Base-by-base conservation (phyloP, 2,113 vertebrate species). In the Dendrocopos noguchii region DNA sequence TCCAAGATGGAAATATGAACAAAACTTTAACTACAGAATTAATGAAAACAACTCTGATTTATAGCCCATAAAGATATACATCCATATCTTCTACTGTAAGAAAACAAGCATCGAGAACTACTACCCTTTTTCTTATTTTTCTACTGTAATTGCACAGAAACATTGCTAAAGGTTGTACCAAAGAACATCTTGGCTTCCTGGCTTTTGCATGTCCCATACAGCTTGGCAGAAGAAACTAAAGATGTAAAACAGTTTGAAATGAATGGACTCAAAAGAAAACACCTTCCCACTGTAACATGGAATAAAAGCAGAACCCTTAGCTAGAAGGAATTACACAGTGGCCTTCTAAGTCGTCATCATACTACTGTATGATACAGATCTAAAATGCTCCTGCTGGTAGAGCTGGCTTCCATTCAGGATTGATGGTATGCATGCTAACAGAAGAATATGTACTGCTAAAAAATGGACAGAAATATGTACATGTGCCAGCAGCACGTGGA, bases 21-120 rank as follows among this genome's bases (percentile, higher is more conserved):
- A 93, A 94, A 94, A 86, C 31, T 39, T 89, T 94, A 90, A 78
- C 65, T 42, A 87, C 46, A 67, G 46, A 95, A 94, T 91, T 96
- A 89, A 91, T 80, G 72, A 84, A 93, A 90, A 81, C 21, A 88
- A 66, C 36, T 80, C 70, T 91, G 65, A 91, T 94, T 94, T 97
- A 93, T 33, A 90, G 76, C 29, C 82, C 57, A 20, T 93, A 93
- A 70, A 88, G 87, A 93, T 80, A 74, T 29, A 72, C 52, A 78
- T 39, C 39, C 31, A 33, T 61, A 75, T 59, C 21, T 77, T 74
- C 67, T 63, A 67, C 50, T 81, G 42, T 90, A 65, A 79, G 70
- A 74, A 90, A 94, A 91, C 12, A 68, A 86, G 42, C 44, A 80
- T 2, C 39, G 33, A 93, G 76, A 91, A 73, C 81, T 87, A 82